Evolutionary conservation across 2,888 invertebrate genomes (phyloP).

Genomic region (Gastracanthus pulcherrimus): DNA sequence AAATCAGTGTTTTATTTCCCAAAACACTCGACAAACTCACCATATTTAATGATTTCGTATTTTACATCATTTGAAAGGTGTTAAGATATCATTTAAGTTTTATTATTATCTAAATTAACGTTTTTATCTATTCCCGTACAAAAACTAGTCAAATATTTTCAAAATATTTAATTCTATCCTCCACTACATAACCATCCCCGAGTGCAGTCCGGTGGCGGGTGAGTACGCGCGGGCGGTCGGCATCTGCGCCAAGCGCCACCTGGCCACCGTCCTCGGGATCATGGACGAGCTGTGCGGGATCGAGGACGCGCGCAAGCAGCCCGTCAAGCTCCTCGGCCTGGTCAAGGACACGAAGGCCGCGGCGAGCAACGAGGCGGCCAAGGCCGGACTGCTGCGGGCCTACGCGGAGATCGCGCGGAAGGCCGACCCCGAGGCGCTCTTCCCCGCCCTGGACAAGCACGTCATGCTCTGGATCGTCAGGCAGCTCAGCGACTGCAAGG

Average conservation of each 20-base stretch:
- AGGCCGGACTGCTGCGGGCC: slow-evolving; percentile 68
- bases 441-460: slow-evolving; percentile 64
- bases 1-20: too few species aligned
- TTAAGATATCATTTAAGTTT: too few species aligned
- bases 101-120: too few species aligned
- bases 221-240: slow-evolving; percentile 70
- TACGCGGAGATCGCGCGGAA: slow-evolving; percentile 70
- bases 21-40: too few species aligned
- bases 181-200: background rate
- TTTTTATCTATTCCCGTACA: too few species aligned
- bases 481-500: slow-evolving; percentile 70
- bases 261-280: slow-evolving; percentile 64
- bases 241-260: slow-evolving; percentile 68
- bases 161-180: too few species aligned
- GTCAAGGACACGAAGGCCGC: slow-evolving; percentile 70
- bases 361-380: slow-evolving; percentile 69
- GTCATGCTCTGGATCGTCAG: slow-evolving; percentile 71
- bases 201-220: slow-evolving; percentile 44
- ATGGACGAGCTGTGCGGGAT: slow-evolving; percentile 68
- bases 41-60: too few species aligned
- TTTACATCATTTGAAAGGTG: too few species aligned
- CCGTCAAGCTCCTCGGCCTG: slow-evolving; percentile 69
- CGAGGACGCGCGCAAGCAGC: slow-evolving; percentile 68
- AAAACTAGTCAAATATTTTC: too few species aligned
- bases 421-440: slow-evolving; percentile 63